Evolutionary conservation across 2,888 invertebrate species (phyloP), one percentile per base, ranked within the genome.

Genomic region (Tridacna crocea): DNA sequence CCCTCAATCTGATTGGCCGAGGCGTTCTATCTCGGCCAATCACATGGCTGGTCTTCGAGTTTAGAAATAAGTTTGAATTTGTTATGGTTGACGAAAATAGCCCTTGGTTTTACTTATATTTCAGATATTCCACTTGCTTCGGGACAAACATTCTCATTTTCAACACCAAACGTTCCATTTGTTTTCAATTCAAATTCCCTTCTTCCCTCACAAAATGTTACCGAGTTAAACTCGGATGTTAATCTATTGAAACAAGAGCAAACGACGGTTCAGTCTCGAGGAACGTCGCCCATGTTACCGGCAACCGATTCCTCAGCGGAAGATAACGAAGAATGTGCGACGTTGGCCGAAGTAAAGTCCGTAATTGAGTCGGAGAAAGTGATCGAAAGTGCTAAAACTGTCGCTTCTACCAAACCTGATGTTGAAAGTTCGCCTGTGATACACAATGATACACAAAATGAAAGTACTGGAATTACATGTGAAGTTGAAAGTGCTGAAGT

Each of bases 261-360:
- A 19, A 86, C 91, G 48, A 83, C 87, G 19, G 89, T 92, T 47
- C 90, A 91, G 84, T 92, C 92, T 70, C 87, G 92, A 24, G 92
- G 92, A n/a, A 92, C 92, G 0, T 92, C 92, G 19, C 92, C 92
- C 12, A 92, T 92, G 89, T 81, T 90, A 78, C 89, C 91, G 48
- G 90, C 90, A 19, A 88, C 79, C 19, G 89, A 88, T 77, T 83
- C 82, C 0, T 84, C 80, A 15, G 70, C 77, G 36, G 87, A 87
- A 46, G 87, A 87, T 60, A 77, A 61, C n/a, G 88, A 86, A 46
- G 86, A 84, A 0, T 68, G 63, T 60, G 46, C 47, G 48, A 63
- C 66, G 15, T 46, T 75, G 46, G 80, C 78, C 15, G 84, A 88
- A 26, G 85, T 82, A 3, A 87, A 86, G 48, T 79, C 84, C 48